These are phyloP conservation scores for Nanorana parkeri DNA, from an alignment of 2,113 vertebrate genomes.

Conservation along the genomic window DNA sequence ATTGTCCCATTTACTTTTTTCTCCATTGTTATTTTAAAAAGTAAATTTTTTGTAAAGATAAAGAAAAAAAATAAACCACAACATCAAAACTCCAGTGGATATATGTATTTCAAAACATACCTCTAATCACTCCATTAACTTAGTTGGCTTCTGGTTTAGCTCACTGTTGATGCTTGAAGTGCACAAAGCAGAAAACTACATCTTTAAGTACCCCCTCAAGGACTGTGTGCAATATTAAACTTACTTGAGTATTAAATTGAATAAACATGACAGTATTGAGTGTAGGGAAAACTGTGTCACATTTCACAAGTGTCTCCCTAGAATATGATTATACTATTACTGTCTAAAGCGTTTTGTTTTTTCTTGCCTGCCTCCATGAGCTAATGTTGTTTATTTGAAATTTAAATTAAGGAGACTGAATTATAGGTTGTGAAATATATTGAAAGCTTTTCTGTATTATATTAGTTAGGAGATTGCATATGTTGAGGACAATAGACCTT, in stretches of 20 bases:
- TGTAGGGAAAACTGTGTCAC: background rate
- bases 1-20: too few species aligned
- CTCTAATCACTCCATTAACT: conserved; percentile 41
- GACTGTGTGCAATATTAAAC: conserved; percentile 44
- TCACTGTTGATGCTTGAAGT: conserved; percentile 42
- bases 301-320: conserved; percentile 25
- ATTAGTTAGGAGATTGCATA: background rate
- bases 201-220: conserved; percentile 47
- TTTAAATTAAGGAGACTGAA: conserved; percentile 11
- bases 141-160: conserved; percentile 32
- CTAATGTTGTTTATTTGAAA: background rate
- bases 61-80: background rate
- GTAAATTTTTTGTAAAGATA: background rate
- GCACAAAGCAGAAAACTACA: conserved; percentile 41
- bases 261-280: conserved; percentile 46
- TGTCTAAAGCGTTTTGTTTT: conserved; percentile 12
- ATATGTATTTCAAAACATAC: conserved; percentile 6
- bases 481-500: too few species aligned
- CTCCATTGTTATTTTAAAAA: background rate
- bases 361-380: background rate
- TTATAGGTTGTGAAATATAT: background rate
- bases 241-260: conserved; percentile 52
- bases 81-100: conserved; percentile 6
- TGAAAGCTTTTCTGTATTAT: background rate
- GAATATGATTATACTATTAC: conserved; percentile 27